Base-by-base conservation (phyloP, 2,113 vertebrate genomes). In the Telmatochromis sp. region DNA sequence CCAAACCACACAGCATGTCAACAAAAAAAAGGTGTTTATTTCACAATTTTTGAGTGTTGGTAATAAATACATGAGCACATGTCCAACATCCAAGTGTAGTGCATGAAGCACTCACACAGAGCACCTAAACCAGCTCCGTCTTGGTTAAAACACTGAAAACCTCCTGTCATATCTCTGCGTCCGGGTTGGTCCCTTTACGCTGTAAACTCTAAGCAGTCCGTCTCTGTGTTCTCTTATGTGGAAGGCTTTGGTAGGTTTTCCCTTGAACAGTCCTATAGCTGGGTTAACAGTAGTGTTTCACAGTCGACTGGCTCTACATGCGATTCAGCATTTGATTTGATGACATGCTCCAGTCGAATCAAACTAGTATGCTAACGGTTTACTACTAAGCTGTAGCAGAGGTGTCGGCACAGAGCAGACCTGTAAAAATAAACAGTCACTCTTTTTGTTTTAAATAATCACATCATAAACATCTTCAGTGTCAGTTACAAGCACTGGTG, bases 51-150 rank as follows among this genome's bases (percentile, higher is more conserved):
- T 91, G 94, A 93, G 95, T 94, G 94, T 94, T 68, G 89, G 94
- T 97, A 99, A 99, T 99, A 99, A 99, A 99, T 99, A 98, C 92
- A 94, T 87, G 87, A 93, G 68, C 73, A 87, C 82, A 87, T 81
- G 47, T 54, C 90, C 87, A 87, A 89, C 88, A 90, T 87, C 83
- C 60, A 21, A 19, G 82, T 87, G 93, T 70, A 87, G 78, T 85
- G 89, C 86, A 70, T 9, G 26, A 57, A 83, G 84, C 87, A 26
- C 68, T 5, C 42, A 45, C 84, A 85, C 81, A 75, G 19, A 83
- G 83, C 85, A 90, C 85, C 86, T 37, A 78, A 80, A 92, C 88
- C 63, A 86, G 55, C 75, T 85, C 68, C 65, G 75, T 87, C 80
- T 63, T 37, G 68, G 73, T 85, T 80, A 90, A 93, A 93, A 91